Evolutionary conservation across 1,140 invertebrate genomes (phyloP).

Genomic region (Lasioglossum baleicum): DNA sequence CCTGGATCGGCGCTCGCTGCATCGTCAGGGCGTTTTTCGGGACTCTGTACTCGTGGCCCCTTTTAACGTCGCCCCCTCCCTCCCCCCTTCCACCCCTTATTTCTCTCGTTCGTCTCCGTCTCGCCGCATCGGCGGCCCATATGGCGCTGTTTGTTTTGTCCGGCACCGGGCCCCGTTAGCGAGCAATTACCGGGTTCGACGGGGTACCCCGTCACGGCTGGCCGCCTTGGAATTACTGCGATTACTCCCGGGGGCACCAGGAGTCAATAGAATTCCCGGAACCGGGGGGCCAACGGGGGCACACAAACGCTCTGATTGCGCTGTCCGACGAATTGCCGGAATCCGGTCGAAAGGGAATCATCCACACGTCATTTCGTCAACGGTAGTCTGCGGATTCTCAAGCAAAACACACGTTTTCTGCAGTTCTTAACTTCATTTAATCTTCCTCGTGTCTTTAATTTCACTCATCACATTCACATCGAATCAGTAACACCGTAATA

Average conservation of each 20-base stretch:
- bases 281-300: neutral
- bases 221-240: slow-evolving; percentile 53
- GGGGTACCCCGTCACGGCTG: slow-evolving; percentile 54
- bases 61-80: neutral
- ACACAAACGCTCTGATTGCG: too few relatives aligned
- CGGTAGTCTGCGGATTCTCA: too few relatives aligned
- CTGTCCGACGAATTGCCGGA: too few relatives aligned
- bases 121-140: slow-evolving; percentile 53
- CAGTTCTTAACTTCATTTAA: too few relatives aligned
- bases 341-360: too few relatives aligned
- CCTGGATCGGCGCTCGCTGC: slow-evolving; percentile 37
- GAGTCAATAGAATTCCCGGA: slow-evolving; percentile 11
- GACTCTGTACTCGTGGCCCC: neutral
- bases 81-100: slow-evolving; percentile 15
- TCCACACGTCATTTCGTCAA: too few relatives aligned
- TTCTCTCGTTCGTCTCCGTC: slow-evolving; percentile 34
- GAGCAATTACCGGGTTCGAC: slow-evolving; percentile 72
- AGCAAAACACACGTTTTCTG: too few relatives aligned
- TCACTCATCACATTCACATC: too few relatives aligned
- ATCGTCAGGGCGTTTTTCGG: slow-evolving; percentile 36
- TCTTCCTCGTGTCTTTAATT: too few relatives aligned
- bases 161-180: slow-evolving; percentile 61
- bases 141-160: slow-evolving; percentile 71
- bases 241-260: slow-evolving; percentile 10
- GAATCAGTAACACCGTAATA: too few relatives aligned